Evolutionary conservation across 2,888 invertebrate species (phyloP), one percentile per base, ranked within the genome.

Genomic region (Hyalella azteca): DNA sequence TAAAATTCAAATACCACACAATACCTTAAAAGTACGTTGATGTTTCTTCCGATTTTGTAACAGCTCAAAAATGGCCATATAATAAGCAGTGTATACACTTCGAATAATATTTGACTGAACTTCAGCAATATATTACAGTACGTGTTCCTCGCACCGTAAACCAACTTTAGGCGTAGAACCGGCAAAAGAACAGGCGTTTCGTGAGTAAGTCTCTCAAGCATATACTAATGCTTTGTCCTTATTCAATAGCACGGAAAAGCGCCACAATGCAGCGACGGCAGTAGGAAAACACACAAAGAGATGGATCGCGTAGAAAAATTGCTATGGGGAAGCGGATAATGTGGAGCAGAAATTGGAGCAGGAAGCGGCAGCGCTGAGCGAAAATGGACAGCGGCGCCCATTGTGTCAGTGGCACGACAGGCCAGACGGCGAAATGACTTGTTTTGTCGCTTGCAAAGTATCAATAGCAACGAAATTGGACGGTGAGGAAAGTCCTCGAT

Each of bases 171-270:
- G 36, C 19, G 29, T 36, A 66, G 32, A 36, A n/a, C 19, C 5
- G 13, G 66, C 66, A 36, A 26, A 29, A 36, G n/a, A 36, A 66
- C 66, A 19, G 36, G 29, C 32, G 66, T 66, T 36, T 36, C 36
- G 66, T 66, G 66, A 32, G 66, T 36, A 36, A 66, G 66, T 54
- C 54, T 54, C 54, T 29, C 54, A 5, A 26, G 54, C 54, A 54
- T 29, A 54, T 54, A 54, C 66, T 66, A 66, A 32, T 36, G 66
- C 36, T 66, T 66, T 66, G 66, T 66, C 66, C 66, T 36, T 29
- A 66, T 66, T 66, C 66, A 75, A 49, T 48, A 75, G 76, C 45
- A 41, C 48, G 76, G 76, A 75, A 49, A 75, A 49, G 49, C 29
- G 76, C 45, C 45, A 75, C 48, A 75, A 75, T 48, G 76, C 45